These are phyloP conservation scores for Acipenser ruthenus DNA, from an alignment of 2,797 vertebrate species.

Conservation along the genomic window DNA sequence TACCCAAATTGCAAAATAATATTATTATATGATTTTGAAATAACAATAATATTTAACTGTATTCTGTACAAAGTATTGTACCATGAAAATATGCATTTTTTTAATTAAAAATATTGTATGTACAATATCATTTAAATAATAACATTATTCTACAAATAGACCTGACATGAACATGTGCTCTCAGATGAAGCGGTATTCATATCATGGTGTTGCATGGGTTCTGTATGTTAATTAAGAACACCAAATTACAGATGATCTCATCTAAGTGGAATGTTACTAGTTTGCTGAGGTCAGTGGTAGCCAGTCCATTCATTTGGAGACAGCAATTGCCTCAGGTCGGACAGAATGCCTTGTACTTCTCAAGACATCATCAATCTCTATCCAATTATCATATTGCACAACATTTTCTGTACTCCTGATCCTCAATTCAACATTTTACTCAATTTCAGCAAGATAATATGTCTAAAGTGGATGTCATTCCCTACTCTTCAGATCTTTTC, in stretches of 20 bases:
- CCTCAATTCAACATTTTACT: constrained; percentile 20
- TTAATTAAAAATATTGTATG: no score
- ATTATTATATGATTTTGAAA: no score
- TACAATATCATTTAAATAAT: no score
- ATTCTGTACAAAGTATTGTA: no score
- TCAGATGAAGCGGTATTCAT: background rate
- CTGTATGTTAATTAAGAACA: constrained; percentile 45
- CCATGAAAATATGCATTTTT: no score
- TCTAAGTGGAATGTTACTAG: constrained; percentile 36
- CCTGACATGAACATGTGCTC: background rate
- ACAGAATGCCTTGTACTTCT: constrained; percentile 45
- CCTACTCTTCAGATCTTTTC: background rate
- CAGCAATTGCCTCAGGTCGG: constrained; percentile 61
- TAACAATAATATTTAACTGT: no score
- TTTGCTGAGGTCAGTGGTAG: constrained; percentile 54
- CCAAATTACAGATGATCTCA: constrained; percentile 45
- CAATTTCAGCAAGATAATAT: constrained; percentile 2
- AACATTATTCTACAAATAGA: background rate
- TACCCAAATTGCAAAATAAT: no score
- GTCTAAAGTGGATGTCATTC: background rate
- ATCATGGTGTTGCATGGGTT: background rate
- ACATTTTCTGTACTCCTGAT: constrained; percentile 16
- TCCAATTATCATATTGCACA: constrained; percentile 47
- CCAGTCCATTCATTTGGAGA: constrained; percentile 57
- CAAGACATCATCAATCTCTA: constrained; percentile 63